Conservation (phyloP, 1,140 invertebrate species). For the Pteromalus puparum region DNA sequence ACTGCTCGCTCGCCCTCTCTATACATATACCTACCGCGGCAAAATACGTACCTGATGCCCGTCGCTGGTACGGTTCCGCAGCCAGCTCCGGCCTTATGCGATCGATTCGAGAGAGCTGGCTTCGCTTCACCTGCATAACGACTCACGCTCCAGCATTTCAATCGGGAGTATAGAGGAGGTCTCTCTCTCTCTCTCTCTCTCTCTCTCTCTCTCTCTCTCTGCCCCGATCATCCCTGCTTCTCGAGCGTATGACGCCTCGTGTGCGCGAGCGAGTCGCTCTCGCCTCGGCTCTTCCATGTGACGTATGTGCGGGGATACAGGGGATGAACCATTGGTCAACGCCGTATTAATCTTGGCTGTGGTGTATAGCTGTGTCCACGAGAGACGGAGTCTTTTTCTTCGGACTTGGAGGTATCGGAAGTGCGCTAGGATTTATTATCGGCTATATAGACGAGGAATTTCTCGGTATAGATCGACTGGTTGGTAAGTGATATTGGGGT, state of each 20-base stretch:
- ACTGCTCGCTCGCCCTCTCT: not conserved
- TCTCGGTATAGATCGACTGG: too few relatives aligned
- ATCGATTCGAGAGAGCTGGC: slow-evolving; percentile 52
- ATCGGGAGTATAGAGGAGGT: not conserved
- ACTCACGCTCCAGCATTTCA: slow-evolving; percentile 6
- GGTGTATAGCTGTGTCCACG: too few relatives aligned
- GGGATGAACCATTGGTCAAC: not conserved
- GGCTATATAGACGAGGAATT: too few relatives aligned
- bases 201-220: not conserved
- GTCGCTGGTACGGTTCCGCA: not conserved
- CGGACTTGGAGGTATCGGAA: too few relatives aligned
- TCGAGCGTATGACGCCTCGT: not conserved
- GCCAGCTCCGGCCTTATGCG: slow-evolving; percentile 8
- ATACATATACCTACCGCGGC: not conserved
- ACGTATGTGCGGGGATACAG: not conserved
- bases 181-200: too few relatives aligned
- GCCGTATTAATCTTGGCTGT: slow-evolving; percentile 8
- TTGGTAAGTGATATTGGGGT: too few relatives aligned
- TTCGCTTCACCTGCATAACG: slow-evolving; percentile 7
- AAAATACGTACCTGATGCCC: not conserved
- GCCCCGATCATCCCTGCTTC: slow-evolving; percentile 11
- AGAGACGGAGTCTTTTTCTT: too few relatives aligned
- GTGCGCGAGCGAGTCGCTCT: not conserved
- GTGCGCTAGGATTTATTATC: too few relatives aligned
- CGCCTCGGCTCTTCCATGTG: too few relatives aligned